phyloP scores from a whole-genome alignment of 2,113 vertebrate species.

The Herpailurus yagouaroundi region DNA sequence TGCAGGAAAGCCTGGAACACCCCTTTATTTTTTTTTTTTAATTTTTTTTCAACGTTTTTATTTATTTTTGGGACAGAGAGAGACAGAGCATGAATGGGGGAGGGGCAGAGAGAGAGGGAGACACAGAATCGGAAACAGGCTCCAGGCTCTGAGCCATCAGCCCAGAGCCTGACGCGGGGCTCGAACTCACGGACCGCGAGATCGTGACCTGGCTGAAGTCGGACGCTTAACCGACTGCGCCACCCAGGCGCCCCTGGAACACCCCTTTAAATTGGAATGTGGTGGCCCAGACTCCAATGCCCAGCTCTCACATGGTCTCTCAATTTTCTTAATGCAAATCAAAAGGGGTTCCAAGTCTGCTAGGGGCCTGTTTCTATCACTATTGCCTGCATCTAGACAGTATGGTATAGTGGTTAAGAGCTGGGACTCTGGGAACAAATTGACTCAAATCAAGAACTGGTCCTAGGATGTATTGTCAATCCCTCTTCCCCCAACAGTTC shows the following conservation, averaged over 20 bases:
- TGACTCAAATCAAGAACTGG: background rate
- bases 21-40: too few species aligned
- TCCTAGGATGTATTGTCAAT: background rate
- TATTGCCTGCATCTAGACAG: background rate
- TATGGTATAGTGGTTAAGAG: background rate
- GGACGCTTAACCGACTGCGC: too few species aligned
- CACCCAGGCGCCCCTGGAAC: too few species aligned
- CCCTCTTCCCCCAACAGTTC: fast-evolving
- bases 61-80: too few species aligned
- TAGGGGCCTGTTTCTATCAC: background rate
- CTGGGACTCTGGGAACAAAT: background rate
- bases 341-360: background rate
- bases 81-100: too few species aligned
- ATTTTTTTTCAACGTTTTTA: too few species aligned
- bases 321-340: background rate
- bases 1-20: background rate
- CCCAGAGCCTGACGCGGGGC: too few species aligned
- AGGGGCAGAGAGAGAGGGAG: too few species aligned
- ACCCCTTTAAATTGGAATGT: background rate
- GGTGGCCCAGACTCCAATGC: background rate
- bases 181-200: too few species aligned
- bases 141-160: too few species aligned
- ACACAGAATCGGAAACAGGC: too few species aligned
- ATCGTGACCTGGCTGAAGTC: too few species aligned
- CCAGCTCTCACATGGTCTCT: background rate